phyloP scores from a whole-genome alignment of 2,113 vertebrate genomes.

The Mandrillus leucophaeus region DNA sequence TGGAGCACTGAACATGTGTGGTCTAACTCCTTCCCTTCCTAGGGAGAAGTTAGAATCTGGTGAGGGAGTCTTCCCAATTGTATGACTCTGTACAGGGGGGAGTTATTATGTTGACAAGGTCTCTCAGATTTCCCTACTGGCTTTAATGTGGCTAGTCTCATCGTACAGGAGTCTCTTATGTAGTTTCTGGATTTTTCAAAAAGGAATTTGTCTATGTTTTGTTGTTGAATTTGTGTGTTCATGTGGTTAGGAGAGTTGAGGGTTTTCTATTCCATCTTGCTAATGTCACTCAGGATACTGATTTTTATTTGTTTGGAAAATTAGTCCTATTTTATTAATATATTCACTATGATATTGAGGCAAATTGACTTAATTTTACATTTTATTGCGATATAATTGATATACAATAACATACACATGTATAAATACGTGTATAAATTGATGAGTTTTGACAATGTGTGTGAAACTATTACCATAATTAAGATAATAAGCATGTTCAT shows the following conservation, averaged over 20 bases:
- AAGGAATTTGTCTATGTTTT: not conserved
- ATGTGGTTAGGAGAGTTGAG: not conserved
- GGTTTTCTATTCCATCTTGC: not conserved
- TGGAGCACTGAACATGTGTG: not conserved
- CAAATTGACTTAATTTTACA: conserved; percentile 12
- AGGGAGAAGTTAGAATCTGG: not conserved
- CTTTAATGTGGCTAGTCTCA: not conserved
- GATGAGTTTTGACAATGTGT: not conserved
- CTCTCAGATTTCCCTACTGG: not conserved
- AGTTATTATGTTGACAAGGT: not conserved
- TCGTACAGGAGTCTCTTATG: not conserved
- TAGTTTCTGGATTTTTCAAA: not conserved
- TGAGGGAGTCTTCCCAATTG: not conserved
- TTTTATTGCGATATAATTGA: not conserved
- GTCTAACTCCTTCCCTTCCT: not conserved
- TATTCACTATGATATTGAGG: not conserved
- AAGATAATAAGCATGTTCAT: not conserved
- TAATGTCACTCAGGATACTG: not conserved
- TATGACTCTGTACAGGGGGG: not conserved
- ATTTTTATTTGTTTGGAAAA: conserved; percentile 31
- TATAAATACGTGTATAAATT: not conserved
- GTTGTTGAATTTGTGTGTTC: not conserved
- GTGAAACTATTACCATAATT: not conserved
- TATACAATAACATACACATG: not conserved
- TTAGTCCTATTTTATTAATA: not conserved